Base-by-base conservation (phyloP, 2,888 invertebrate genomes). In the Mythimna loreyi region DNA sequence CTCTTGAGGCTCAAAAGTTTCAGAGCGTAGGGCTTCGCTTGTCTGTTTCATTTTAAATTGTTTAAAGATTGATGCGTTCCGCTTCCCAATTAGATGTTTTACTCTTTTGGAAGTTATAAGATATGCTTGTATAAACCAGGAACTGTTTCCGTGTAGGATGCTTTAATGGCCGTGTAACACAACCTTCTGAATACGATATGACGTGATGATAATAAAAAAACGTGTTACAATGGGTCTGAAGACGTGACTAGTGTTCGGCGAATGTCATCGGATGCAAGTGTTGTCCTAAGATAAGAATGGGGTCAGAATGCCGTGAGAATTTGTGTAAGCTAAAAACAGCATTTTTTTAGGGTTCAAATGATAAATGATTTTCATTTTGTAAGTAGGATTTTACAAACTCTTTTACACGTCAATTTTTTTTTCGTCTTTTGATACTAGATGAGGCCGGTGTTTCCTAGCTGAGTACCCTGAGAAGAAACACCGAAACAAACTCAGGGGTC, bases 11-110 rank as follows among this genome's bases (percentile, higher is more conserved):
- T n/a, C n/a, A n/a, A n/a, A n/a, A n/a, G n/a, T 3, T 13, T 9
- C 8, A 33, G 9, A 9, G 33, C 33, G 36, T 36, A 36, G 13
- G 8, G 6, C 33, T n/a, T n/a, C 11, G 45, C 57, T 62, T 30
- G 61, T 40, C 60, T 62, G 72, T 72, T 66, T 68, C 49, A 67
- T 52, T 60, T 66, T 47, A 63, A 77, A 72, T 76, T 68, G 30
- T 52, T 55, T 69, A 68, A 67, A 72, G 80, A 76, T 61, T 57
- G 49, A 65, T 63, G 52, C 45, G 68, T 78, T 80, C 72, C 77
- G 81, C 59, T 62, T 72, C 55, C 53, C 49, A 78, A 78, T 80
- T 80, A 76, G 59, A 66, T 63, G n/a, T n/a, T 62, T 16, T 16
- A 49, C 28, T 40, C 33, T 75, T 80, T 71, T 70, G 45, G 60